Base-by-base conservation (phyloP, 2,113 vertebrate species). In the Phyllopteryx taeniolatus region DNA sequence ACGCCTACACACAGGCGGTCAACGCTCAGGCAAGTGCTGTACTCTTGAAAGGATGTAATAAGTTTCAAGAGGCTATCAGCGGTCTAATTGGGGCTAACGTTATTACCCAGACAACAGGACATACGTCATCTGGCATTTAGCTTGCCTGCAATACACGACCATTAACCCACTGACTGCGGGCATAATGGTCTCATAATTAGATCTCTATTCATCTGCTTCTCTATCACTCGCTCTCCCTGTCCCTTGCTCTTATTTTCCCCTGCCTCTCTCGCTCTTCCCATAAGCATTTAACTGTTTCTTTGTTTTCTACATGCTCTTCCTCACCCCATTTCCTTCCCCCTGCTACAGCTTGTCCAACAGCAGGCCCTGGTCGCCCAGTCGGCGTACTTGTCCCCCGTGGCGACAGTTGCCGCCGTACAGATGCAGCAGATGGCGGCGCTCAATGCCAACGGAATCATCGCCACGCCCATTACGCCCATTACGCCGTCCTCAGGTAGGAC, bases 351-450 rank as follows among this genome's bases (percentile, higher is more conserved):
- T 85, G 95, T 96, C 92, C 95, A 96, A 86, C 95, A 96, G 90
- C 95, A 96, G 92, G 95, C 95, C 75, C 90, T 96, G 89, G 94
- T 96, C 75, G 95, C 95, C 54, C 95, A 96, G 91, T 95, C 94
- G 78, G 94, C 95, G 85, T 96, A 96, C 94, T 93, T 96, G 93
- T 96, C 94, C 91, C 95, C 95, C 83, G 95, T 96, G 92, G 94
- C 95, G 87, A 95, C 95, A 82, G 95, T 96, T 89, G 95, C 95
- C 1, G 93, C 95, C 0, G 93, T 96, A 76, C 95, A 96, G 92
- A 95, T 96, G 94, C 95, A 96, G 90, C 95, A 96, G 89, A 95
- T 96, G 94, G 94, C 95, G 0, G 93, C 94, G 11, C 94, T 96
- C 91, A 95, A 93, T 74, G 94, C 94, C 91, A 95, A 94, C 39